A percentile compares a stretch with the other conserved stretches of the same genome.
Conservation (phyloP, 2,888 invertebrate species). For the Xestia rhomboidea region DNA sequence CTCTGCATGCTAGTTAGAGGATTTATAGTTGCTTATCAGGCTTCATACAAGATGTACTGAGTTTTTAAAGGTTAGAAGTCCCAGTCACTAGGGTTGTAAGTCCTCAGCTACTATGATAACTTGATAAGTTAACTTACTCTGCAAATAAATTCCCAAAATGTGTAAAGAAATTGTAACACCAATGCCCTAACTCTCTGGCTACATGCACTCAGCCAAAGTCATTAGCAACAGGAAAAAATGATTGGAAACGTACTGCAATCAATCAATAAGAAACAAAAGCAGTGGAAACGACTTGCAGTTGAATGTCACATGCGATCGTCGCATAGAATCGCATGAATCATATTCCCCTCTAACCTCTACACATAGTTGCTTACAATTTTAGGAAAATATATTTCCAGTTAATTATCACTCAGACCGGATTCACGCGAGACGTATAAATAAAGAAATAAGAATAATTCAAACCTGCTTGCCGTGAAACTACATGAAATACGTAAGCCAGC, state of each 20-base stretch:
- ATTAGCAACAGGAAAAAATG: neutral
- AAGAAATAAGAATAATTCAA: slow-evolving; percentile 24
- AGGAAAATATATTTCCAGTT: slow-evolving; percentile 20
- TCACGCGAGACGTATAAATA: slow-evolving; percentile 34
- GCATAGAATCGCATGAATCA: slow-evolving; percentile 47
- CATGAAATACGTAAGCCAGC: slow-evolving; percentile 11
- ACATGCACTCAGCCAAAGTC: neutral
- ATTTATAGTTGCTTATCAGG: neutral
- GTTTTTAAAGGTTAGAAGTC: neutral
- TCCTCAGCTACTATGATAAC: neutral
- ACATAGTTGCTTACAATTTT: neutral
- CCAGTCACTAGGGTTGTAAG: neutral
- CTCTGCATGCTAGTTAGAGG: neutral
- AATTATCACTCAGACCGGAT: slow-evolving; percentile 32
- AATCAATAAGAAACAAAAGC: neutral
- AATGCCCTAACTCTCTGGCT: neutral
- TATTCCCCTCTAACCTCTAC: slow-evolving; percentile 49
- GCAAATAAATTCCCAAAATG: neutral
- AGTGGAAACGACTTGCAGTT: slow-evolving; percentile 16
- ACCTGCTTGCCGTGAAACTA: slow-evolving; percentile 14
- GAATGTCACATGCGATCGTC: slow-evolving; percentile 53
- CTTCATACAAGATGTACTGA: neutral
- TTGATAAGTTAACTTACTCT: neutral
- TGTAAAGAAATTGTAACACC: neutral
- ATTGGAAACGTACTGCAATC: neutral